Conservation (phyloP, 1,140 invertebrate genomes). For the Brachionus sp. region DNA sequence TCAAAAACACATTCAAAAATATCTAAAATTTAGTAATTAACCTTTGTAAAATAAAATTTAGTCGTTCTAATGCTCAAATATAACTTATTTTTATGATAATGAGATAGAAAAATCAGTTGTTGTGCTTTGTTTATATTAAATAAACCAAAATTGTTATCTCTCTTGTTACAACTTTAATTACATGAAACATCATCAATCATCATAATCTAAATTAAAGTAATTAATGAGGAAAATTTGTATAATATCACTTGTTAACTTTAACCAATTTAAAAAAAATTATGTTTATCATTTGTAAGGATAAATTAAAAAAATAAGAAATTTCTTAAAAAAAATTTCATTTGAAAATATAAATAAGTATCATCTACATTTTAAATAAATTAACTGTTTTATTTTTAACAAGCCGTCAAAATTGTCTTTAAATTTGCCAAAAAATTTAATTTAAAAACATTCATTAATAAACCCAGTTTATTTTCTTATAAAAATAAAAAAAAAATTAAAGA, state of each 20-base stretch:
- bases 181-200: background rate
- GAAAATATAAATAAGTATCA: background rate
- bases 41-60: background rate
- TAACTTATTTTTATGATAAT: background rate
- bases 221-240: background rate
- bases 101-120: background rate
- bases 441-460: no score
- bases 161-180: background rate
- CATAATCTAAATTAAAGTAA: background rate
- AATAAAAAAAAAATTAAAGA: no score
- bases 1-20: background rate
- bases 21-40: background rate
- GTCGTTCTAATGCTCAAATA: background rate
- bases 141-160: background rate
- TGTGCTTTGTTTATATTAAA: background rate
- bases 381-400: background rate
- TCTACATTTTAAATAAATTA: background rate
- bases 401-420: background rate
- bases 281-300: slow-evolving; percentile 6
- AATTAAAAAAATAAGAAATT: no score
- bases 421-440: no score
- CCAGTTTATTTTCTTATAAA: no score
- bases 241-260: background rate
- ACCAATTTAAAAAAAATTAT: background rate
- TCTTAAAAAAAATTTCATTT: background rate